Evolutionary conservation across 1,140 invertebrate species (phyloP).

Genomic region (Micrasema minimum): DNA sequence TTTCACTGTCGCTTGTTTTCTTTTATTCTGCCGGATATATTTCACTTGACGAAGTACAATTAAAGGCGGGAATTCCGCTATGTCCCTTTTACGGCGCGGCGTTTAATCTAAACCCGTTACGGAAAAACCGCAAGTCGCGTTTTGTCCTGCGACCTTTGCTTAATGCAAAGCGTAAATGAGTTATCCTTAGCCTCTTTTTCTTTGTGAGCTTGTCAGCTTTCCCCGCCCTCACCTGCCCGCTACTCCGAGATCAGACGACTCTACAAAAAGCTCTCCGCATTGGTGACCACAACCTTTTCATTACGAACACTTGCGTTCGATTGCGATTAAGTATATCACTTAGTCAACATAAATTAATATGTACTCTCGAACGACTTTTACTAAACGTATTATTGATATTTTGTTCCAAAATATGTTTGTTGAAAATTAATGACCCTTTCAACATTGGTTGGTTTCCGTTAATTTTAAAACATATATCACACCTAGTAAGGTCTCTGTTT

Average conservation of each 20-base stretch:
- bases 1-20: conserved; percentile 38
- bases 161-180: conserved; percentile 54
- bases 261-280: conserved; percentile 27
- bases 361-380: no score
- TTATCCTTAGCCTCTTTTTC: conserved; percentile 54
- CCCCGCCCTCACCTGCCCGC: background rate
- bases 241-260: conserved; percentile 18
- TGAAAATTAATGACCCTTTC: no score
- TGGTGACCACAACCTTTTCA: conserved; percentile 35
- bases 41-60: conserved; percentile 41
- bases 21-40: conserved; percentile 36
- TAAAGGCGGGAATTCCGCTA: conserved; percentile 29
- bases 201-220: conserved; percentile 51
- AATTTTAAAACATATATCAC: no score
- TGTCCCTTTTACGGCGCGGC: conserved; percentile 21
- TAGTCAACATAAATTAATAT: no score
- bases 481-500: no score
- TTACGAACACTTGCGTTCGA: no score
- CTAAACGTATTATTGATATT: no score
- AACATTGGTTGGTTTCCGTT: no score
- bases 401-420: no score
- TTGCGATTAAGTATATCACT: no score
- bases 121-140: conserved; percentile 51
- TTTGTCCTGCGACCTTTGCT: conserved; percentile 47
- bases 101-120: conserved; percentile 38